phyloP scores from a whole-genome alignment of 2,888 invertebrate genomes.

The Synergus gifuensis region DNA sequence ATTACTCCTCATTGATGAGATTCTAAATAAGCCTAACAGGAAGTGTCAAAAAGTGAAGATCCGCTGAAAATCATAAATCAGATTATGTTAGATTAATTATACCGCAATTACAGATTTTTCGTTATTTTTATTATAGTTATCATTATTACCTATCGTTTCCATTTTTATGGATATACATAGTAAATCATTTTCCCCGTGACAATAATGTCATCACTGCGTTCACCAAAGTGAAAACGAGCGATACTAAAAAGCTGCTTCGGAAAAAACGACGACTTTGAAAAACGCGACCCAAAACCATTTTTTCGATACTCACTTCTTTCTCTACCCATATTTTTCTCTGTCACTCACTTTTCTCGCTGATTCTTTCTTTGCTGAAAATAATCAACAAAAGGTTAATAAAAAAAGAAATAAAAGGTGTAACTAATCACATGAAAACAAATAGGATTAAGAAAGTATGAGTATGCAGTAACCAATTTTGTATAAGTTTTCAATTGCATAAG shows the following conservation, averaged over 20 bases:
- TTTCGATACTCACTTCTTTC: conserved; percentile 37
- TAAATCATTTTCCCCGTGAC: not conserved
- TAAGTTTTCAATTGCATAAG: conserved; percentile 19
- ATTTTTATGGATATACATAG: not conserved
- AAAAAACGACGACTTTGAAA: not conserved
- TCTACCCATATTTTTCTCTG: conserved; percentile 37
- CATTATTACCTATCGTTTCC: not conserved
- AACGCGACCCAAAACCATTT: conserved; percentile 9
- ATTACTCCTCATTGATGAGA: not conserved
- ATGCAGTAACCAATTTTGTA: too few species aligned
- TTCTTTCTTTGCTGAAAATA: conserved; percentile 28
- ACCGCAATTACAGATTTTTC: not conserved
- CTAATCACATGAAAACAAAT: not conserved
- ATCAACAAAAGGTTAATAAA: not conserved
- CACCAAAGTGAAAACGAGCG: conserved; percentile 19
- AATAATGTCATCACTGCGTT: not conserved
- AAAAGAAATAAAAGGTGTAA: not conserved
- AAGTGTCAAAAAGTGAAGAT: conserved; percentile 17
- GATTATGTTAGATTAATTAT: not conserved
- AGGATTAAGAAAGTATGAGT: not conserved
- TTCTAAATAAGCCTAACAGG: not conserved
- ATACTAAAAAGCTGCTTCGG: conserved; percentile 48
- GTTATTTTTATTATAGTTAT: not conserved
- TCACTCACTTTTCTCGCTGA: conserved; percentile 38
- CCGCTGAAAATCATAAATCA: not conserved